Evolutionary conservation across 2,113 vertebrate species (phyloP).

Genomic region (Porphyrio hochstetteri): DNA sequence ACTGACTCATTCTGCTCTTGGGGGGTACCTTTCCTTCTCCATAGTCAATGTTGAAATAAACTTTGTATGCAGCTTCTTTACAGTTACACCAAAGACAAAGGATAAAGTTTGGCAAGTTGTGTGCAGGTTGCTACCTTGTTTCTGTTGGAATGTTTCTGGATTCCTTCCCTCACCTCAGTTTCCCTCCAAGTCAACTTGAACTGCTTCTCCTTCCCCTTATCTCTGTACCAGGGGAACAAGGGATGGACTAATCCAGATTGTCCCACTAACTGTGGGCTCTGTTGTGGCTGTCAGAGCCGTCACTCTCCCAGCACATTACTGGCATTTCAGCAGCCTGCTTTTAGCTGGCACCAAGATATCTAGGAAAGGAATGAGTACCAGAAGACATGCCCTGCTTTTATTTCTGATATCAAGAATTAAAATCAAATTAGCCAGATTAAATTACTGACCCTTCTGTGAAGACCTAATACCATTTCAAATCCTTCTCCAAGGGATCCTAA

Average conservation of each 20-base stretch:
- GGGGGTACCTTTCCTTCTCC: not conserved
- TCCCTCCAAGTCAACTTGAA: not conserved
- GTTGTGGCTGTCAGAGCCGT: not conserved
- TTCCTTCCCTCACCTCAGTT: not conserved
- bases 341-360: not conserved
- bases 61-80: not conserved
- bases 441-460: not conserved
- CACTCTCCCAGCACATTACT: not conserved
- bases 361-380: not conserved
- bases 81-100: not conserved
- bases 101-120: not conserved
- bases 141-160: not conserved
- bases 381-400: not conserved
- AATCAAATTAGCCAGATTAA: not conserved
- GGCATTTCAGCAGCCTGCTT: not conserved
- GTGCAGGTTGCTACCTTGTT: not conserved
- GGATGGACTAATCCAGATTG: too few relatives aligned
- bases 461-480: not conserved
- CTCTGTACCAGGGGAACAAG: not conserved
- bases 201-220: not conserved
- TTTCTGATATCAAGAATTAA: not conserved
- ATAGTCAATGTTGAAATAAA: not conserved
- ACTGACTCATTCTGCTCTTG: not conserved
- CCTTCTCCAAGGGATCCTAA: not conserved
- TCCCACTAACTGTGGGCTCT: not conserved